Percentiles rank a stretch among this genome's conserved stretches.
phyloP scores from a whole-genome alignment of 2,113 vertebrate species.

The Crotalus helleri region DNA sequence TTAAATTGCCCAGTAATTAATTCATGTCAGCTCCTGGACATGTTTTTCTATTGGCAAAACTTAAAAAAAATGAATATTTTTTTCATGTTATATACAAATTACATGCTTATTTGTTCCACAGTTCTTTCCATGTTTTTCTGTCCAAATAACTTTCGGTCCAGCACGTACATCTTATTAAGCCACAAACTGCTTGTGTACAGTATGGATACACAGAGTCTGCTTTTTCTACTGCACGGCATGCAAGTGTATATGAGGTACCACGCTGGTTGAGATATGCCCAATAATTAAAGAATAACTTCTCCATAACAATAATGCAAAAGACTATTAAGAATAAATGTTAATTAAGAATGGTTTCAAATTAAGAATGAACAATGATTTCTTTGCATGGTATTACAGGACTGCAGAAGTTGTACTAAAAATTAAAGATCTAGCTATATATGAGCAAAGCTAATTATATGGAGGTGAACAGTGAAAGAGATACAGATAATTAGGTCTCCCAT shows the following conservation, averaged over 20 bases:
- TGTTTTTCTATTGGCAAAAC: not conserved
- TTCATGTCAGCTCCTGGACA: not conserved
- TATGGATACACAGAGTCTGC: not conserved
- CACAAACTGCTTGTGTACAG: not conserved
- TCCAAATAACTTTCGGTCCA: not conserved
- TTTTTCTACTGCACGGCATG: not conserved
- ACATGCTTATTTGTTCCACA: not conserved
- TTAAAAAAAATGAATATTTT: not conserved
- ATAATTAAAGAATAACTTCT: not conserved
- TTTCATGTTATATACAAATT: not conserved
- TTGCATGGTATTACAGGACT: not conserved
- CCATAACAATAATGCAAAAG: not conserved
- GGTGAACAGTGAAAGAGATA: not conserved
- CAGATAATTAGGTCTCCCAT: not conserved
- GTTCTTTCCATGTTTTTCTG: not conserved
- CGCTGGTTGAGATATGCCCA: not conserved
- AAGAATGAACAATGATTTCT: not conserved
- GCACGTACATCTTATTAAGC: not conserved
- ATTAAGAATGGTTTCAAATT: not conserved
- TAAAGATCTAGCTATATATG: not conserved
- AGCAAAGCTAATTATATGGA: not conserved
- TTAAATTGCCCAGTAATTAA: slow-evolving; percentile 8
- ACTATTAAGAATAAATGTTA: not conserved
- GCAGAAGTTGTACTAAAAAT: not conserved
- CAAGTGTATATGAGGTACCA: not conserved